A percentile compares a stretch with the other conserved stretches of the same genome.
phyloP scores from a whole-genome alignment of 2,113 vertebrate genomes.

The Diadophis punctatus region DNA sequence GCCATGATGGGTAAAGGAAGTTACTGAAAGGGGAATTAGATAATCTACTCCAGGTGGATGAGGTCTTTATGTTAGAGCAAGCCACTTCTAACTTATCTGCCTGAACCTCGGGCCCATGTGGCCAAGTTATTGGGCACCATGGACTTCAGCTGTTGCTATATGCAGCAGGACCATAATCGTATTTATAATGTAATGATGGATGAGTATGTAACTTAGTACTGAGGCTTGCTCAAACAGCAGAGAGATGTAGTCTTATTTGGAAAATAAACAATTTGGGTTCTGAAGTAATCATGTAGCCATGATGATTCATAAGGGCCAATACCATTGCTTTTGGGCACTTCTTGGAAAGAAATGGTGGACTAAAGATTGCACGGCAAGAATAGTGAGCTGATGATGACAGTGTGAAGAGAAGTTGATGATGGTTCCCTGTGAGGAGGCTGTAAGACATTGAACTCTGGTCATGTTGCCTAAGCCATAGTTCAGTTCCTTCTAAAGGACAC shows the following conservation, averaged over 20 bases:
- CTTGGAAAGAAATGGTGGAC: neutral
- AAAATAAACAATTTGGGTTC: neutral
- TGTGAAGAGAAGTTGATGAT: neutral
- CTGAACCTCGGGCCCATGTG: neutral
- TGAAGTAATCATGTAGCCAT: neutral
- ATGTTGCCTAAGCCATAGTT: neutral
- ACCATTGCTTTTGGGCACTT: neutral
- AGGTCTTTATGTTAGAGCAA: neutral
- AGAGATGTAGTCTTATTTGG: neutral
- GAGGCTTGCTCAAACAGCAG: neutral
- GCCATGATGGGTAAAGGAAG: neutral
- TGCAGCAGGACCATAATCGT: neutral
- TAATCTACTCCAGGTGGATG: neutral
- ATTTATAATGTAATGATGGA: neutral
- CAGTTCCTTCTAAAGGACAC: neutral
- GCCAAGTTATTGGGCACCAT: neutral
- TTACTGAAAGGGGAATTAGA: neutral
- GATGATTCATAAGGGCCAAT: neutral
- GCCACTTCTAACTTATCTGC: neutral
- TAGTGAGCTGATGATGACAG: neutral
- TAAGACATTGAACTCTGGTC: neutral
- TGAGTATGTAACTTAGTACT: neutral
- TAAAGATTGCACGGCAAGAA: neutral
- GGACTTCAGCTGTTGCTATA: neutral
- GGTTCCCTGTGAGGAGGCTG: neutral